Conservation (phyloP, 2,888 invertebrate genomes). For the Lasius fuliginosus region DNA sequence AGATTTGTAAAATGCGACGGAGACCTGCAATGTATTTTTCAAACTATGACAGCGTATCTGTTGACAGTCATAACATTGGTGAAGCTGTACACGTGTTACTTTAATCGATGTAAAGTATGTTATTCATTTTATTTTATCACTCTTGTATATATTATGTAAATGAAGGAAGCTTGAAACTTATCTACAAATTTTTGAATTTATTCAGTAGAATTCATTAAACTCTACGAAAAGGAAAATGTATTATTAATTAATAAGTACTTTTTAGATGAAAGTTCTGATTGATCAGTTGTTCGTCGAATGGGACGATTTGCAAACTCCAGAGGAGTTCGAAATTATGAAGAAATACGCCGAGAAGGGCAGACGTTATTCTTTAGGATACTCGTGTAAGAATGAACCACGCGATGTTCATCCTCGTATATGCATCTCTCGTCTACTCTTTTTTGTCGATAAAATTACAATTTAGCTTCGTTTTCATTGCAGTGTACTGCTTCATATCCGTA, state of each 20-base stretch:
- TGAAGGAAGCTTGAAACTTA: not conserved
- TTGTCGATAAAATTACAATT: not conserved
- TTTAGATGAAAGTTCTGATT: conserved; percentile 26
- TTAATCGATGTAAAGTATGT: conserved; percentile 33
- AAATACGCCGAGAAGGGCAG: conserved; percentile 31
- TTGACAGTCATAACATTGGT: conserved; percentile 5
- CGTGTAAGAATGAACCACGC: conserved; percentile 7
- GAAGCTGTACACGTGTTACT: conserved; percentile 27
- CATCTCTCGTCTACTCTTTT: not conserved
- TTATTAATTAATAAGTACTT: conserved; percentile 8
- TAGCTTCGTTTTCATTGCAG: conserved; percentile 1
- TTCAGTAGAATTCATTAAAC: not conserved
- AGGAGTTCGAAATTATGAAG: conserved; percentile 39
- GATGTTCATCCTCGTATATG: not conserved
- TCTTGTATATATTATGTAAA: not conserved
- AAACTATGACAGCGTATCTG: not conserved
- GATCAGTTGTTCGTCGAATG: conserved; percentile 5
- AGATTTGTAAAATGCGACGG: conserved; percentile 1
- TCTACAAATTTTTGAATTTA: not conserved
- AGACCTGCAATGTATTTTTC: conserved; percentile 31
- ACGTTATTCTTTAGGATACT: conserved; percentile 28
- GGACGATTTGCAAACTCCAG: conserved; percentile 7
- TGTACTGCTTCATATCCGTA: not conserved
- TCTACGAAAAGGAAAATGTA: not conserved
- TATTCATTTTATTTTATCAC: not conserved